A percentile compares a stretch with the other conserved stretches of the same genome.
Conservation (phyloP, 2,888 invertebrate species). For the Drosophila incognita region DNA sequence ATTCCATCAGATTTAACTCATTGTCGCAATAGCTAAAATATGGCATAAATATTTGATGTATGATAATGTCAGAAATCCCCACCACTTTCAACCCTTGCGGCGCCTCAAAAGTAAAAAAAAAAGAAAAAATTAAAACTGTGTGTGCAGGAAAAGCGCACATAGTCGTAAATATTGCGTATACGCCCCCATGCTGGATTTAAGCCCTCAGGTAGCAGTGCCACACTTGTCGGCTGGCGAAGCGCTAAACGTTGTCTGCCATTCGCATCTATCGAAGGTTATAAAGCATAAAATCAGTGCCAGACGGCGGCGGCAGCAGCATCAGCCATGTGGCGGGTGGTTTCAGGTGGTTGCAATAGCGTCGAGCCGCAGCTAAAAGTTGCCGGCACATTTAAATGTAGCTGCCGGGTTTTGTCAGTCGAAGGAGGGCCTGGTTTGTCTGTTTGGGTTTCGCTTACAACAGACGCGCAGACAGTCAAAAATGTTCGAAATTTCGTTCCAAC, state of each 20-base stretch:
- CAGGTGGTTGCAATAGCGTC: slow-evolving; percentile 46
- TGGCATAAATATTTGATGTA: slow-evolving; percentile 80
- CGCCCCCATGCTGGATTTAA: slow-evolving; percentile 41
- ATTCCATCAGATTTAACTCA: slow-evolving; percentile 80
- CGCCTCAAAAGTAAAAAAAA: slow-evolving; percentile 21
- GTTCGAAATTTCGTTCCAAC: slow-evolving; percentile 60
- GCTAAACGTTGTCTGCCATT: slow-evolving; percentile 74
- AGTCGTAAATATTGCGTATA: slow-evolving; percentile 68
- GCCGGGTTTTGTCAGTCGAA: slow-evolving; percentile 53
- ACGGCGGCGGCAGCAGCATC: slow-evolving; percentile 23
- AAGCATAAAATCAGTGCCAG: slow-evolving; percentile 84
- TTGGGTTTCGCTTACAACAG: slow-evolving; percentile 54
- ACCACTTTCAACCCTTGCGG: slow-evolving; percentile 38
- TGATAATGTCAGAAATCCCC: slow-evolving; percentile 53
- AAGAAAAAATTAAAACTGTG: slow-evolving; percentile 12
- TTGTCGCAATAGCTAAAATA: slow-evolving; percentile 74
- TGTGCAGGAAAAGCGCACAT: slow-evolving; percentile 27
- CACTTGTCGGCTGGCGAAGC: slow-evolving; percentile 70
- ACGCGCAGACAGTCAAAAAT: slow-evolving; percentile 75
- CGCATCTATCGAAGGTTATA: slow-evolving; percentile 83
- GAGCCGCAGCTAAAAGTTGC: slow-evolving; percentile 64
- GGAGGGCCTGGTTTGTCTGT: slow-evolving; percentile 28
- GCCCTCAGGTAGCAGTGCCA: slow-evolving; percentile 77
- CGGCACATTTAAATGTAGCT: slow-evolving; percentile 79
- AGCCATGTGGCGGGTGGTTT: slow-evolving; percentile 26